Conservation (phyloP, 2,113 vertebrate genomes). For the Salvator merianae region DNA sequence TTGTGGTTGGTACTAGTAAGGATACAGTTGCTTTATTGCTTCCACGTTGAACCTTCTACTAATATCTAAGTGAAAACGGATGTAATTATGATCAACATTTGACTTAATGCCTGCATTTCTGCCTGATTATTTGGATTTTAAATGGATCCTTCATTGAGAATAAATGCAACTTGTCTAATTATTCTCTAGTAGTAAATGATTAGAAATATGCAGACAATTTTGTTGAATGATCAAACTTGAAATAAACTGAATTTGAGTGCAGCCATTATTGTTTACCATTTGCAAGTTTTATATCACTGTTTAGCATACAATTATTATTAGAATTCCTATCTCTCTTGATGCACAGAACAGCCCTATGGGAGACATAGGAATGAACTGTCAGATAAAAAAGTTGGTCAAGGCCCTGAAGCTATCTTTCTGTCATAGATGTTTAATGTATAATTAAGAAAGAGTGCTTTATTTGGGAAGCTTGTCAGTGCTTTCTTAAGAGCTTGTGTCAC, state of each 20-base stretch:
- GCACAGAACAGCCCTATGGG: no score
- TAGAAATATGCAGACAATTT: not conserved
- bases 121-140: not conserved
- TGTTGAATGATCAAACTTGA: not conserved
- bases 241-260: constrained; percentile 16
- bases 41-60: not conserved
- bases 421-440: no score
- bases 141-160: not conserved
- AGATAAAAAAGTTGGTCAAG: no score
- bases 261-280: not conserved
- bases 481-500: no score
- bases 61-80: not conserved
- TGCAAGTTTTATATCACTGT: not conserved
- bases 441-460: no score
- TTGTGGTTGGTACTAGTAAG: not conserved
- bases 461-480: no score
- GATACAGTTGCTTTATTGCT: not conserved
- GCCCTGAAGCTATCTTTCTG: no score
- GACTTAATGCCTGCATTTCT: not conserved
- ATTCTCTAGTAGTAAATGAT: not conserved
- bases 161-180: not conserved
- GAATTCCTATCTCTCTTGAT: no score
- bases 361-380: no score
- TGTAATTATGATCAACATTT: not conserved
- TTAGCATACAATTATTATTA: not conserved